Conservation (phyloP, 2,888 invertebrate species). For the Blera fallax region DNA sequence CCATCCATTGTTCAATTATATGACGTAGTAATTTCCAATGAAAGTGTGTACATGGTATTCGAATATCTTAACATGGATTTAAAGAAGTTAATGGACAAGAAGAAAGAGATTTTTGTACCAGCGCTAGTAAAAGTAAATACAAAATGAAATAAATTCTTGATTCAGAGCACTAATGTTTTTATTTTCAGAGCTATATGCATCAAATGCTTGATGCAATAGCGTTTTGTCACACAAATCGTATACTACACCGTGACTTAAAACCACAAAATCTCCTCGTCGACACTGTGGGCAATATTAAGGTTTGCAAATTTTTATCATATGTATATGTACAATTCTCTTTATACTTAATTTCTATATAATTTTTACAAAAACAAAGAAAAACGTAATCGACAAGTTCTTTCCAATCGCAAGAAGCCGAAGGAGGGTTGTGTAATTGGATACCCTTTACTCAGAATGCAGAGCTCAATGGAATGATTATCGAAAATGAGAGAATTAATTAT, state of each 20-base stretch:
- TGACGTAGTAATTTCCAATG: constrained; percentile 93
- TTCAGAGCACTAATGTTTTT: neutral
- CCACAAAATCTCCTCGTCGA: constrained; percentile 98
- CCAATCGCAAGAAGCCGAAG: too few relatives aligned
- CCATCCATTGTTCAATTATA: constrained; percentile 94
- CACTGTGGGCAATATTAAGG: constrained; percentile 91
- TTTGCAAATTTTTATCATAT: constrained; percentile 2
- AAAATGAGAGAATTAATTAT: too few relatives aligned
- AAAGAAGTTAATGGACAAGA: constrained; percentile 92
- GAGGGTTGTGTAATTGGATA: too few relatives aligned
- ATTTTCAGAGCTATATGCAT: constrained; percentile 88
- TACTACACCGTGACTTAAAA: constrained; percentile 96
- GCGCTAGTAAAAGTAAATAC: constrained; percentile 86
- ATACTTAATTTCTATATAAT: constrained; percentile 76
- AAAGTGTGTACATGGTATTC: constrained; percentile 95
- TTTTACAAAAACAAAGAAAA: too few relatives aligned
- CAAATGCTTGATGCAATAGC: constrained; percentile 94
- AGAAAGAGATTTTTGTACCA: constrained; percentile 85
- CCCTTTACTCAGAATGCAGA: too few relatives aligned
- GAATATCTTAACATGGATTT: constrained; percentile 97
- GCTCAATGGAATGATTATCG: too few relatives aligned
- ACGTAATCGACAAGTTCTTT: too few relatives aligned
- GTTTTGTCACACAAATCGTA: constrained; percentile 94
- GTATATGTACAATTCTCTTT: neutral
- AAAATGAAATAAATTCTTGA: constrained; percentile 11